Evolutionary conservation across 2,888 invertebrate species (phyloP).

Genomic region (Gonocerus acuteangulatus): DNA sequence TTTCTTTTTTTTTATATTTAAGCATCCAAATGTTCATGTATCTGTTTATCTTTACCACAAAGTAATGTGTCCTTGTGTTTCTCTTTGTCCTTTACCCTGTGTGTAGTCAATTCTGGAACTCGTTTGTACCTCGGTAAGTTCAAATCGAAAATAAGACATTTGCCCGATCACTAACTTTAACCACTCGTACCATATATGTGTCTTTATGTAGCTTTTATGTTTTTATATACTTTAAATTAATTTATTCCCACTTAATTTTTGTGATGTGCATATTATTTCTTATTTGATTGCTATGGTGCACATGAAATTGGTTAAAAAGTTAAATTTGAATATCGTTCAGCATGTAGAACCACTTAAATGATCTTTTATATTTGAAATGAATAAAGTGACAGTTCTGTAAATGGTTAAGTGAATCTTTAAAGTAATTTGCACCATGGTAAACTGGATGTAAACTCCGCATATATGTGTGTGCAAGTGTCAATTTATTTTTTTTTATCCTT

Average conservation of each 20-base stretch:
- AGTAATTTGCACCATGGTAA: slow-evolving; percentile 25
- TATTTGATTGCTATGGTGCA: slow-evolving; percentile 18
- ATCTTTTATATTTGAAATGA: not conserved
- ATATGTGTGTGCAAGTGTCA: slow-evolving; percentile 42
- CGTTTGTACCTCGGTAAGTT: slow-evolving; percentile 98
- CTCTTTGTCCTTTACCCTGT: slow-evolving; percentile 38
- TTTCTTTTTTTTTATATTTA: slow-evolving; percentile 6
- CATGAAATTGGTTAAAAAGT: not conserved
- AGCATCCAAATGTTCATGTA: slow-evolving; percentile 34
- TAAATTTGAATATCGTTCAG: not conserved
- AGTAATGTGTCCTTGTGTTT: slow-evolving; percentile 39
- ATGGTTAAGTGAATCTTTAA: not conserved
- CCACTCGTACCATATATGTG: slow-evolving; percentile 36
- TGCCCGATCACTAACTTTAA: slow-evolving; percentile 33
- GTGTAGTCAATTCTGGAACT: slow-evolving; percentile 95
- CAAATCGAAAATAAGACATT: slow-evolving; percentile 31
- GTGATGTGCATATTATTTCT: slow-evolving; percentile 26
- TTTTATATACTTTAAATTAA: slow-evolving; percentile 29
- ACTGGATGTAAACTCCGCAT: slow-evolving; percentile 17
- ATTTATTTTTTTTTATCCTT: slow-evolving; percentile 11
- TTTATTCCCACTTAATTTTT: slow-evolving; percentile 24
- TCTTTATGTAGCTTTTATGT: slow-evolving; percentile 37
- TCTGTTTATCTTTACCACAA: slow-evolving; percentile 35
- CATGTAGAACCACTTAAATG: not conserved
- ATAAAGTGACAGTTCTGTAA: not conserved